Conservation (phyloP, 2,113 vertebrate genomes). For the Pycnonotus jocosus region DNA sequence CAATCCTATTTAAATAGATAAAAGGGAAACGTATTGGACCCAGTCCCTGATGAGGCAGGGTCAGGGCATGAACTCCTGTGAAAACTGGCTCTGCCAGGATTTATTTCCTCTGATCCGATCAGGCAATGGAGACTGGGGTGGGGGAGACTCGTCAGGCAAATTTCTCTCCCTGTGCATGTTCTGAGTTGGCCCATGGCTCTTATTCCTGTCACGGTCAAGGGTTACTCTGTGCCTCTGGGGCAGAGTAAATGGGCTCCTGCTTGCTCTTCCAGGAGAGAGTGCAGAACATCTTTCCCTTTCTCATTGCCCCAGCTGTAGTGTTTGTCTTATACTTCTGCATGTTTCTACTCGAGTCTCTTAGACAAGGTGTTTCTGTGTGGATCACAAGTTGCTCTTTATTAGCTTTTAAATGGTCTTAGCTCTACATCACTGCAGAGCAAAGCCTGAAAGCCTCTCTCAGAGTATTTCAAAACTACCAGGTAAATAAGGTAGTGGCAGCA, state of each 20-base stretch:
- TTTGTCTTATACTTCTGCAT: not conserved
- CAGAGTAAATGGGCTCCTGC: not conserved
- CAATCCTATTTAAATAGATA: not conserved
- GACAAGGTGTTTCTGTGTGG: not conserved
- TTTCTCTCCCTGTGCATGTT: not conserved
- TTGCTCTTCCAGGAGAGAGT: not conserved
- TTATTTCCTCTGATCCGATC: not conserved
- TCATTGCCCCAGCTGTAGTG: not conserved
- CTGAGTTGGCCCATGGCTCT: not conserved
- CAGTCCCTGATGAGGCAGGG: not conserved
- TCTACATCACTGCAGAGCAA: not conserved
- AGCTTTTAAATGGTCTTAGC: not conserved
- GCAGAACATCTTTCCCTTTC: not conserved
- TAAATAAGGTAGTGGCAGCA: not conserved
- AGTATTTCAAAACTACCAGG: not conserved
- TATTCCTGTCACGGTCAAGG: not conserved
- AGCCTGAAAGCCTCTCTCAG: not conserved
- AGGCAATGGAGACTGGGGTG: not conserved
- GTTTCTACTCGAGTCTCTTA: not conserved
- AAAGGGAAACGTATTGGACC: not conserved
- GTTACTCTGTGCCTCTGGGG: not conserved
- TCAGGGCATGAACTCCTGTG: slow-evolving; percentile 7
- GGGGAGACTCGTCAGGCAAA: not conserved
- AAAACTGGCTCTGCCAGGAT: slow-evolving; percentile 1
- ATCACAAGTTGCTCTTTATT: not conserved